Evolutionary conservation across 2,888 invertebrate genomes (phyloP), one percentile per base, ranked within the genome.

Genomic region (Ophion costatus): DNA sequence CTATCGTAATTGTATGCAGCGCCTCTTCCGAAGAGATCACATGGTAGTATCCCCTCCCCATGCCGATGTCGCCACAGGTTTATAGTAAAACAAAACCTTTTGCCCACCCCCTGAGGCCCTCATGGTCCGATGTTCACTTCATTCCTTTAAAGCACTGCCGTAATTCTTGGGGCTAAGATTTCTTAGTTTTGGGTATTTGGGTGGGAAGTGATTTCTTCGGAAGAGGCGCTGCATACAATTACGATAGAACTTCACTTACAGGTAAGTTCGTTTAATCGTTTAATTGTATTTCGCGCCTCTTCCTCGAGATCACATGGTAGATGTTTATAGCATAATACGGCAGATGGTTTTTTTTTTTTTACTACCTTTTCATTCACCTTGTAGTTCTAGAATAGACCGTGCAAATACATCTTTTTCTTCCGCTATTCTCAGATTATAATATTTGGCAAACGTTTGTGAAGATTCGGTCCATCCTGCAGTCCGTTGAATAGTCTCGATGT

Each of bases 231-330:
- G 14, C 56, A 56, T 56, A 17, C 56, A 56, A 17, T 56, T 14
- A 56, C 56, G 56, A 17, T 56, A 14, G 56, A 56, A 56, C 56
- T 56, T 56, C 56, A 56, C 56, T 56, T 56, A 56, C 56, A 56
- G 56, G 56, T 56, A 56, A 56, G 56, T 56, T 56, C 56, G 56
- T 56, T 56, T 56, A 56, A 56, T 56, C 56, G 56, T 56, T 14
- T 61, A 74, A 42, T 29, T 71, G 29, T 57, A 57, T 22, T 57
- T 22, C 20, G 38, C 56, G 56, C 56, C 24, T 22, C 29, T 61
- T 61, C 61, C 61, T 61, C 61, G 61, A 61, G 61, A 61, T 61
- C 61, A 61, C 24, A n/a, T 6, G 3, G 61, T 61, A 61, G 61
- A 20, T 61, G 61, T 61, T 61, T 61, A 61, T 20, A 61, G 61